Base-by-base conservation (phyloP, 2,888 invertebrate genomes). In the Tipula unca region DNA sequence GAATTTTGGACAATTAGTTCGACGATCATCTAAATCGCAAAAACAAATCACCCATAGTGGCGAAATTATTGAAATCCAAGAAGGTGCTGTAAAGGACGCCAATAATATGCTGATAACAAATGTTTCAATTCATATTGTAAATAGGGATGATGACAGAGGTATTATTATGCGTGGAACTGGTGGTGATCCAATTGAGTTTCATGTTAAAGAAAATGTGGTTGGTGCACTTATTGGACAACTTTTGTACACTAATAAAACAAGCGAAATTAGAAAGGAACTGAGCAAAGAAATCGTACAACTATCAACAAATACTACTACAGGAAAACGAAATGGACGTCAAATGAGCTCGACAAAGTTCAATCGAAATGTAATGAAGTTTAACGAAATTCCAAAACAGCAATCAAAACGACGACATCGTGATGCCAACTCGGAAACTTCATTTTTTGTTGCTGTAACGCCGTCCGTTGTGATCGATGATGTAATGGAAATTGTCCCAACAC, bases 51-150 rank as follows among this genome's bases (percentile, higher is more conserved):
- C 85, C 2, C 86, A 86, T 86, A 87, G 85, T 84, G 87, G 87
- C 0, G 91, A 90, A 69, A 87, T 90, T 0, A 85, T 87, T 25
- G 87, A 87, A 86, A 87, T 87, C 20, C 91, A 92, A 86, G 92
- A 93, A 85, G 87, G 87, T 8, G 85, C 87, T 25, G 86, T 87
- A 10, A 85, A 87, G 4, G 89, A 88, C 86, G 91, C 91, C 85
- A 94, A 95, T 84, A 89, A 95, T 29, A 94, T 95, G 14, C 92
- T 97, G 29, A 93, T 95, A 5, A 97, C 97, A 0, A 96, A 97
- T 88, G 94, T 97, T 0, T 96, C 96, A 8, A 94, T 97, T 85
- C 96, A 96, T 88, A 94, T 97, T 10, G 96, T 96, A 0, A 94
- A 95, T 89, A 94, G 95, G 0, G 93, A 94, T 87, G 95, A 95